Evolutionary conservation across 2,797 vertebrate genomes (phyloP), one percentile per base, ranked within the genome.

Genomic region (Micropoecilia bifurca): DNA sequence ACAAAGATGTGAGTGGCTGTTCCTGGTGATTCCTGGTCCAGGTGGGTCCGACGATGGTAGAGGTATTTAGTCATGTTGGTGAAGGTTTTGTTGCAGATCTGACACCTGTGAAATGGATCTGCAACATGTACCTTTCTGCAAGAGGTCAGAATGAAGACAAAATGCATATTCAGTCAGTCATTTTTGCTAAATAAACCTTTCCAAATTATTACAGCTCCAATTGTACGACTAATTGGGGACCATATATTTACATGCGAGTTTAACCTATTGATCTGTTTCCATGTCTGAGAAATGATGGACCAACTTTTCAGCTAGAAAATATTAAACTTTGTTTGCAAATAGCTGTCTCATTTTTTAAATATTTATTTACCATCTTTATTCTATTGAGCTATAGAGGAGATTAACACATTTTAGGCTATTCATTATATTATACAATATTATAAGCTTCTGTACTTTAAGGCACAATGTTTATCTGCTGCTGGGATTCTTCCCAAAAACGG

Each of bases 31-130:
- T 94, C 88, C 10, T 85, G 76, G 88, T 90, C 89, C 82, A 94
- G 77, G 71, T 95, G 97, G 3, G 96, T 97, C 12, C 97, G 96
- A 0, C 97, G 96, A 85, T 99, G 97, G 89, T 99, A 98, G 57
- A 99, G 95, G 88, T 97, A 98, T 92, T 99, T 98, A 82, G 97
- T 98, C 97, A 98, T 97, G 88, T 98, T 99, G 94, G 96, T 97
- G 89, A 99, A 98, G 0, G 96, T 97, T 91, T 97, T 98, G 87
- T 96, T 96, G 47, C 97, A 99, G 91, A 95, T 95, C 79, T 96
- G 95, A 87, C 97, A 99, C 86, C 96, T 97, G 87, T 98, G 97
- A 33, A 98, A 84, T 0, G 97, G 97, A 80, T 98, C 97, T 28
- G 96, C 95, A 0, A 96, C 97, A 83, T 98, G 97, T 28, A 95